Conservation (phyloP, 2,888 invertebrate genomes). For the Lithophane semibrunnea region DNA sequence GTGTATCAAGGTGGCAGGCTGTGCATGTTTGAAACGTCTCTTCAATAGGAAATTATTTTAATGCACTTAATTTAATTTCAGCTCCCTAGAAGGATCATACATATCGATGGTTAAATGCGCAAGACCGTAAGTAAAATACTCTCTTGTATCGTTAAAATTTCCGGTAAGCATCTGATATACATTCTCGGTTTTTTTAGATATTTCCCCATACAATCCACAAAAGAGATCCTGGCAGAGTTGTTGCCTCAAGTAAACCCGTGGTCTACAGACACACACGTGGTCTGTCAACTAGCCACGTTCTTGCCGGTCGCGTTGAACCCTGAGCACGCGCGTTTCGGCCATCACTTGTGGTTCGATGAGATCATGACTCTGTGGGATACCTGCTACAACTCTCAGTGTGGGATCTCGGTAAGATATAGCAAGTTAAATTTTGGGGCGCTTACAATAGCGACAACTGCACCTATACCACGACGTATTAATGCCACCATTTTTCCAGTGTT, state of each 20-base stretch:
- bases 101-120: constrained; percentile 84
- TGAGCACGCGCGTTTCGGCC: constrained; percentile 91
- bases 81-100: constrained; percentile 84
- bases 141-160: neutral
- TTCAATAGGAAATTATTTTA: constrained; percentile 37
- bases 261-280: constrained; percentile 88
- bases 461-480: too few relatives aligned
- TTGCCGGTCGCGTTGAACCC: constrained; percentile 93
- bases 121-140: constrained; percentile 85
- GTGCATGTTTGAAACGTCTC: constrained; percentile 57
- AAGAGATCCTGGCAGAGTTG: constrained; percentile 96
- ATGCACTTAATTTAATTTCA: constrained; percentile 70
- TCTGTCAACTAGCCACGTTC: constrained; percentile 93
- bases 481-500: too few relatives aligned
- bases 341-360: constrained; percentile 95
- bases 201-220: constrained; percentile 93
- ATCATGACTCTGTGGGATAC: constrained; percentile 94
- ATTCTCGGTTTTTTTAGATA: constrained; percentile 87
- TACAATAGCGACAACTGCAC: too few relatives aligned
- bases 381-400: constrained; percentile 93
- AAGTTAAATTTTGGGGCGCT: neutral
- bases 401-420: constrained; percentile 86
- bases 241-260: constrained; percentile 95
- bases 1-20: constrained; percentile 61
- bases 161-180: neutral